Percentiles rank a stretch among this genome's conserved stretches.
Evolutionary conservation across 2,888 invertebrate species (phyloP).

Genomic region (Leucophenga maculata): DNA sequence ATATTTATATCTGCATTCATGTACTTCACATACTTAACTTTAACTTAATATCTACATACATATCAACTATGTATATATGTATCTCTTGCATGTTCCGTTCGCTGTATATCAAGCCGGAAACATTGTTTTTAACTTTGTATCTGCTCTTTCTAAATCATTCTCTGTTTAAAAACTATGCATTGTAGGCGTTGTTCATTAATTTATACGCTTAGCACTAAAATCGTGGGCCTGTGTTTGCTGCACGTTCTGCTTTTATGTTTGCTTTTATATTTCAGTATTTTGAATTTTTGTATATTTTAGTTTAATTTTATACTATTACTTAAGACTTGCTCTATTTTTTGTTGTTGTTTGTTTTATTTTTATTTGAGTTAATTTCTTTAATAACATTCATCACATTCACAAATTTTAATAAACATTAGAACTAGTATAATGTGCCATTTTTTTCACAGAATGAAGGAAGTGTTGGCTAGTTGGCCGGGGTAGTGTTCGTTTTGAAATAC

Average conservation of each 20-base stretch:
- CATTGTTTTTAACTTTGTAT: not conserved
- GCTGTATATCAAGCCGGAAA: not conserved
- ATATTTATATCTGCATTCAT: not conserved
- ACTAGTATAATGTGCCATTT: constrained; percentile 15
- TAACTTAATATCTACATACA: constrained; percentile 2
- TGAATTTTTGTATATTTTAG: constrained; percentile 6
- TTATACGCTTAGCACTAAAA: constrained; percentile 60
- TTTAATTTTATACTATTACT: constrained; percentile 28
- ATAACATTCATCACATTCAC: constrained; percentile 66
- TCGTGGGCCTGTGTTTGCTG: constrained; percentile 61
- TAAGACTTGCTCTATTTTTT: too few species aligned
- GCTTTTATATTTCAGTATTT: constrained; percentile 16
- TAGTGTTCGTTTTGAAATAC: not conserved
- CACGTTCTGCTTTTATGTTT: constrained; percentile 52
- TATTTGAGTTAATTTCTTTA: constrained; percentile 47
- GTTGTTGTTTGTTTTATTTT: constrained; percentile 28
- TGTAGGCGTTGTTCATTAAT: constrained; percentile 26
- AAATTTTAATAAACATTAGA: constrained; percentile 49
- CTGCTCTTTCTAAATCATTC: not conserved
- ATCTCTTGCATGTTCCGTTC: not conserved
- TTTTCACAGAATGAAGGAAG: not conserved
- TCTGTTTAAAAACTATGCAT: constrained; percentile 55
- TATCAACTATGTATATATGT: not conserved
- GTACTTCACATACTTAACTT: not conserved
- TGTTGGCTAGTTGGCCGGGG: not conserved